These are phyloP conservation scores for Rhynchophorus ferrugineus DNA, from an alignment of 1,140 invertebrate species.

Conservation along the genomic window DNA sequence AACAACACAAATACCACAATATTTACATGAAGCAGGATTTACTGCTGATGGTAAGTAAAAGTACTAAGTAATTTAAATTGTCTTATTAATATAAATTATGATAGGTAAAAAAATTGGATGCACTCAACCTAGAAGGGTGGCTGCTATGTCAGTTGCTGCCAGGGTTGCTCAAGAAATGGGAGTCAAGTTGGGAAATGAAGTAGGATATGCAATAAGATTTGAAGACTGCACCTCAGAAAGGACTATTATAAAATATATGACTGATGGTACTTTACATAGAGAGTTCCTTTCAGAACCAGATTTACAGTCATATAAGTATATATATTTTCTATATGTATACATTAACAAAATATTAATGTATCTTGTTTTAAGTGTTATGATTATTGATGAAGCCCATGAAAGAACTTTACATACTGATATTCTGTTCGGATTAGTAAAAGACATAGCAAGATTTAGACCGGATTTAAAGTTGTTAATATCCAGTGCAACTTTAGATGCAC, in stretches of 20 bases:
- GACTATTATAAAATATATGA: constrained; percentile 99
- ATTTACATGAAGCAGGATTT: constrained; percentile 87
- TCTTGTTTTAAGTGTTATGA: constrained; percentile 73
- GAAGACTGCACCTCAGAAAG: constrained; percentile 97
- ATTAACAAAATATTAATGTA: neutral
- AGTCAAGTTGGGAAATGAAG: constrained; percentile 95
- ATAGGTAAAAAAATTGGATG: constrained; percentile 72
- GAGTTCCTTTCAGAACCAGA: constrained; percentile 98
- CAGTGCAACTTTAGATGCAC: constrained; percentile 94
- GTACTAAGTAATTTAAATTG: neutral
- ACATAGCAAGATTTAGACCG: constrained; percentile 88
- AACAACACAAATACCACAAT: constrained; percentile 98
- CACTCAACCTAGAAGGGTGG: constrained; percentile 94
- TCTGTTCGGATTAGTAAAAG: constrained; percentile 96
- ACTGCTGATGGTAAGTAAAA: constrained; percentile 62
- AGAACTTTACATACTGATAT: constrained; percentile 97
- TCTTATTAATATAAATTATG: constrained; percentile 7
- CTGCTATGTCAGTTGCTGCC: constrained; percentile 98
- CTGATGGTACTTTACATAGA: constrained; percentile 94
- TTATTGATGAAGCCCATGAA: constrained; percentile 99
- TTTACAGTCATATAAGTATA: constrained; percentile 65
- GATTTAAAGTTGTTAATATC: constrained; percentile 96
- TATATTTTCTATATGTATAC: neutral
- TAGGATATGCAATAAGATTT: constrained; percentile 98
- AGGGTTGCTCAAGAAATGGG: constrained; percentile 99